Conservation (phyloP, 2,113 vertebrate genomes). For the Leptocoma aspasia region DNA sequence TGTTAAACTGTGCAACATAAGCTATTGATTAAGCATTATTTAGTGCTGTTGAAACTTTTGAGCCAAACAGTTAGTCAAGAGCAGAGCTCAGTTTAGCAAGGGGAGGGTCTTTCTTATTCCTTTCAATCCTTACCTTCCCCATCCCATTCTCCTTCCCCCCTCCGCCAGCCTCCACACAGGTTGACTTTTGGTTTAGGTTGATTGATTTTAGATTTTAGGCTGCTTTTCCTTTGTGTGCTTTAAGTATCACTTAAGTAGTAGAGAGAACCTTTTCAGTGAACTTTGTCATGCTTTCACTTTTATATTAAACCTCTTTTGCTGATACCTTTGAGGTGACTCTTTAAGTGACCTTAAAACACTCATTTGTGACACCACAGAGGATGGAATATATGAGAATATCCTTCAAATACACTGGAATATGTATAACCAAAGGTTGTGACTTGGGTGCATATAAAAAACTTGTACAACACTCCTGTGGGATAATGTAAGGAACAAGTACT, state of each 20-base stretch:
- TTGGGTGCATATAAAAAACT: background rate
- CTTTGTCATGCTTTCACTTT: background rate
- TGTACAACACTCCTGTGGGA: background rate
- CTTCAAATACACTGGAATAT: background rate
- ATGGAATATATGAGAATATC: background rate
- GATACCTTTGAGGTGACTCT: background rate
- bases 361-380: background rate
- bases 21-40: background rate
- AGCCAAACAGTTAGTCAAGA: background rate
- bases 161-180: background rate
- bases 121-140: background rate
- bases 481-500: background rate
- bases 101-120: background rate
- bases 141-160: background rate
- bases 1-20: background rate
- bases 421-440: background rate
- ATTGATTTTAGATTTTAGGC: background rate
- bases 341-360: background rate
- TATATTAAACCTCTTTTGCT: background rate
- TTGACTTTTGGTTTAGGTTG: background rate
- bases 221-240: background rate
- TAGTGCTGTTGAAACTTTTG: background rate
- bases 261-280: background rate
- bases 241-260: background rate
- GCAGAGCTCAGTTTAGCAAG: background rate